phyloP scores from a whole-genome alignment of 2,888 invertebrate species.

The Agrotis puta region DNA sequence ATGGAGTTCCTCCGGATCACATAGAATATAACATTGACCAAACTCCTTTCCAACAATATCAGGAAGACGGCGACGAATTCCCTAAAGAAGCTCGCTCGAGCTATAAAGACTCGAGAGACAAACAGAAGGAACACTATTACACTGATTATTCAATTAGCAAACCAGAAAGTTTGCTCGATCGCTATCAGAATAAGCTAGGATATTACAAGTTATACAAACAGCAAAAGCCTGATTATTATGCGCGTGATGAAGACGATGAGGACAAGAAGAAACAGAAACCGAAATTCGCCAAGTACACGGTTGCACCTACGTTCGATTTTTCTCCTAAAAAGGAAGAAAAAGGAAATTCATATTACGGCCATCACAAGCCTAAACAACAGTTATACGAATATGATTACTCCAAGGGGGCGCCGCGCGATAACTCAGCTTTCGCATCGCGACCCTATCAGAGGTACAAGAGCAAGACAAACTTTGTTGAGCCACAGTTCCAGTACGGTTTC shows the following conservation, averaged over 20 bases:
- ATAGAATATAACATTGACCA: slow-evolving; percentile 77
- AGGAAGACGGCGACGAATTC: slow-evolving; percentile 79
- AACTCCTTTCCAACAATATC: slow-evolving; percentile 82
- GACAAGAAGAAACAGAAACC: slow-evolving; percentile 75
- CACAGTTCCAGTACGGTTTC: slow-evolving; percentile 88
- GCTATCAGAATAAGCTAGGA: slow-evolving; percentile 79
- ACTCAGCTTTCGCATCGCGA: slow-evolving; percentile 78
- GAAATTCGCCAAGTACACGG: slow-evolving; percentile 76
- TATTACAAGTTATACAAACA: slow-evolving; percentile 84
- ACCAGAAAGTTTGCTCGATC: slow-evolving; percentile 80
- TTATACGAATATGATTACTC: slow-evolving; percentile 79
- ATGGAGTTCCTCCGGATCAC: slow-evolving; percentile 76
- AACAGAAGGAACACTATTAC: slow-evolving; percentile 83
- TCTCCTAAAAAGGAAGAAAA: slow-evolving; percentile 72
- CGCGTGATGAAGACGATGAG: slow-evolving; percentile 65
- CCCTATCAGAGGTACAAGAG: slow-evolving; percentile 76
- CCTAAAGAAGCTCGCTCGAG: slow-evolving; percentile 79
- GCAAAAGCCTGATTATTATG: slow-evolving; percentile 80
- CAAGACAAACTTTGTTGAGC: slow-evolving; percentile 85
- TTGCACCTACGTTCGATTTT: slow-evolving; percentile 72
- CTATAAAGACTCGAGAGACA: slow-evolving; percentile 83
- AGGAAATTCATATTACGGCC: slow-evolving; percentile 76
- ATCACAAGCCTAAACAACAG: slow-evolving; percentile 77
- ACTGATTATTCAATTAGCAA: slow-evolving; percentile 82
- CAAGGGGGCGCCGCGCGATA: slow-evolving; percentile 79